Evolutionary conservation across 2,888 invertebrate genomes (phyloP), one percentile per base, ranked within the genome.

Genomic region (Empis stercorea): DNA sequence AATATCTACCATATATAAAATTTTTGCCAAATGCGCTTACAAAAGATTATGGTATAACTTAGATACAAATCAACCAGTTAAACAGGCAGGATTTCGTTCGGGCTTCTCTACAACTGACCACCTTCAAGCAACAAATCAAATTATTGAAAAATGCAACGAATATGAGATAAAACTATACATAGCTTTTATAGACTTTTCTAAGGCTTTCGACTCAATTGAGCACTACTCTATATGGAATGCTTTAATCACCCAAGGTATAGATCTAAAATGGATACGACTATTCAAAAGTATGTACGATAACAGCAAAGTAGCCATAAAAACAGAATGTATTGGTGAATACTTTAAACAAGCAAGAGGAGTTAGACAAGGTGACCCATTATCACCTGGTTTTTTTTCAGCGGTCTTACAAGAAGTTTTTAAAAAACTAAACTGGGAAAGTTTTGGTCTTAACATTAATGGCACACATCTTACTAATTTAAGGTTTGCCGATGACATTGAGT

Each of bases 51-150:
- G 48, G 1, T 48, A 51, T 37, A 30, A n/a, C 10, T 43, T 58
- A 11, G 54, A 56, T n/a, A 48, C 48, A 41, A 47, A 53, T 10
- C 57, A 57, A 48, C 54, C 54, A 10, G 44, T 34, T n/a, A 53
- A 57, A 39, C 57, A 59, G 43, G 57, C 57, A 10, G 57, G 55
- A 1, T 56, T 57, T 41, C n/a, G n/a, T n/a, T 46, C n/a, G 34
- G 42, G 47, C 10, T 51, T 46, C 39, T 52, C 53, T 23, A 53
- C 53, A 3, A 46, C 41, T 10, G 51, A 52, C 27, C 52, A 55
- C 30, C 41, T 55, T 16, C 49, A 52, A n/a, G 32, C 45, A 5
- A 16, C 52, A 3, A 44, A 43, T 30, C 50, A 54, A 37, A 34
- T 52, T 14, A 52, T 53, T 17, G 51, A 53, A 27, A 54, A 51